phyloP scores from a whole-genome alignment of 2,113 vertebrate species.

The Erpornis zantholeuca region DNA sequence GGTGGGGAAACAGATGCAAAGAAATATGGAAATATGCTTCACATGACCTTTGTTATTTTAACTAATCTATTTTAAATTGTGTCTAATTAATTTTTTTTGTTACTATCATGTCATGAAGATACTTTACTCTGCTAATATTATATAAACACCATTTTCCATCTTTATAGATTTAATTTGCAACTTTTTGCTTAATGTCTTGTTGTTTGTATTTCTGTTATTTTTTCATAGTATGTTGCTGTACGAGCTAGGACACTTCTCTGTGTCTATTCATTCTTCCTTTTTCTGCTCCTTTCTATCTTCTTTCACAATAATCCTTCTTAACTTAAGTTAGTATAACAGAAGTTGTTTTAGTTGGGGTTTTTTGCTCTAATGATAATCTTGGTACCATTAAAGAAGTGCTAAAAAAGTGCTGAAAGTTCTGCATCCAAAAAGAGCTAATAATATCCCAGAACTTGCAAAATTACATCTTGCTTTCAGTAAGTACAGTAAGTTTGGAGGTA shows the following conservation, averaged over 20 bases:
- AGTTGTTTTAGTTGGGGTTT: background rate
- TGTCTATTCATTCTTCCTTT: background rate
- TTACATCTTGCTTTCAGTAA: background rate
- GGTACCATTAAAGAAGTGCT: background rate
- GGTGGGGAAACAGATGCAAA: background rate
- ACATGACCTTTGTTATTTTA: background rate
- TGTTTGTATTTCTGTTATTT: background rate
- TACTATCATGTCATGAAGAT: background rate
- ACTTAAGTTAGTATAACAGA: background rate
- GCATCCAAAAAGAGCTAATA: background rate
- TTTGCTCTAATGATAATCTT: background rate
- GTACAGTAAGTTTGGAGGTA: background rate
- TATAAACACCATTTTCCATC: background rate
- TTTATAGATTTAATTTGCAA: background rate
- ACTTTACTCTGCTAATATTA: background rate
- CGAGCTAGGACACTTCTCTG: background rate
- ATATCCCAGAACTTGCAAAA: background rate
- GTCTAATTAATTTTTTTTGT: background rate
- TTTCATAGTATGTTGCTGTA: background rate
- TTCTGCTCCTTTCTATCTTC: background rate
- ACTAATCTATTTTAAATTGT: background rate
- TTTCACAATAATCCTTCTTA: background rate
- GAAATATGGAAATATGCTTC: background rate
- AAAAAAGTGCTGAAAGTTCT: background rate
- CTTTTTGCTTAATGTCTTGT: background rate